Evolutionary conservation across 2,113 vertebrate species (phyloP), one percentile per base, ranked within the genome.

Genomic region (Salvelinus alpinus): DNA sequence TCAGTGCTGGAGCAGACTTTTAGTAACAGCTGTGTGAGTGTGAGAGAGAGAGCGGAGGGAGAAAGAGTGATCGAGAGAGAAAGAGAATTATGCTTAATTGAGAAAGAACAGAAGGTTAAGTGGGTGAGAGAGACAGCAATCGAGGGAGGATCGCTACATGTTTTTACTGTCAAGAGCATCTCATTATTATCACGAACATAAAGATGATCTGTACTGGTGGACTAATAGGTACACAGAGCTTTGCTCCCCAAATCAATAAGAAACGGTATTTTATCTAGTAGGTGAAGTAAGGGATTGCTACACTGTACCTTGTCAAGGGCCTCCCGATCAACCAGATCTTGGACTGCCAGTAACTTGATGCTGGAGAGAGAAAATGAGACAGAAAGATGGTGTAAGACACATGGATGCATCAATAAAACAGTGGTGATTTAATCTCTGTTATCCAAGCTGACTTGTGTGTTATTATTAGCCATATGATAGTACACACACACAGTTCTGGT

Each of bases 301-400:
- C 9, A 66, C 75, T 57, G 80, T 96, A 99, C 97, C 97, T 99
- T 99, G 81, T 97, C 95, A 62, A 99, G 88, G 1, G 95, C 96
- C 81, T 98, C 97, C 86, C 86, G 93, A 82, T 99, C 96, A 4
- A 93, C 80, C 78, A 99, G 91, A 81, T 99, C 97, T 89, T 99
- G 97, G 59, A 98, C 97, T 13, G 97, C 97, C 87, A 99, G 90
- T 78, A 99, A 90, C 94, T 96, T 97, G 93, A 99, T 96, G 90
- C 97, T 99, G 91, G 25, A 89, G 89, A 84, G 57, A 74, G 62
- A 74, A 34, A 34, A 34, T 8, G 18, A 77, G 16, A 75, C n/a
- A 71, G 9, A 38, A 9, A 51, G 29, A 80, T 3, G 68, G 47
- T 73, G 24, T 34, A 62, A 67, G 47, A 76, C 88, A 76, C 88